phyloP scores from a whole-genome alignment of 1,140 invertebrate genomes.

The Drosophila arizonae region DNA sequence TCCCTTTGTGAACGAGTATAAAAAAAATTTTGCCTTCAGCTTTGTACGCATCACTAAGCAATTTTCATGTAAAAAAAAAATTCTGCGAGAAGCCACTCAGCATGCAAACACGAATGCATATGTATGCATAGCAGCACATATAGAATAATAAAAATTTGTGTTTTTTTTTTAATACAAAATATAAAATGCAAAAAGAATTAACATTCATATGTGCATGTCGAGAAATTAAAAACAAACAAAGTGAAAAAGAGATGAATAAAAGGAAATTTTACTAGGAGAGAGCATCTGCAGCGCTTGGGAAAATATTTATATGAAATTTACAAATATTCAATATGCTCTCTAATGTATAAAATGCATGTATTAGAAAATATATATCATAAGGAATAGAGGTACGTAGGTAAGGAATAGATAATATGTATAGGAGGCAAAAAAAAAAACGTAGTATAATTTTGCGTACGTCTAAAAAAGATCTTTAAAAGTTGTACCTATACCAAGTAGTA shows the following conservation, averaged over 20 bases:
- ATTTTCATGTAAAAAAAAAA: conserved; percentile 7
- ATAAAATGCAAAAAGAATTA: conserved; percentile 11
- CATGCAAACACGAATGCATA: conserved; percentile 3
- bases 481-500: no score
- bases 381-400: no score
- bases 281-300: no score
- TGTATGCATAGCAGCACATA: conserved; percentile 7
- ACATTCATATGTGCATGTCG: conserved; percentile 1
- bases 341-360: neutral
- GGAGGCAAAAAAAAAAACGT: no score
- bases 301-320: no score
- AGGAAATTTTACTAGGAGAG: neutral
- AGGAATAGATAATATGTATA: no score
- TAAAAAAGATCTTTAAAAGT: no score
- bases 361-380: no score
- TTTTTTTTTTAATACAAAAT: neutral
- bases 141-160: conserved; percentile 9
- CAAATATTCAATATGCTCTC: neutral
- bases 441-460: no score
- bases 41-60: conserved; percentile 17
- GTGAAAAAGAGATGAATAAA: neutral
- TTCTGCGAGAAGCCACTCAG: conserved; percentile 9
- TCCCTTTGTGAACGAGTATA: neutral
- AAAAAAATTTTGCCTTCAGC: conserved; percentile 15
- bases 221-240: conserved; percentile 13